These are phyloP conservation scores for Chloropsis cyanopogon DNA, from an alignment of 2,113 vertebrate species.

Conservation along the genomic window DNA sequence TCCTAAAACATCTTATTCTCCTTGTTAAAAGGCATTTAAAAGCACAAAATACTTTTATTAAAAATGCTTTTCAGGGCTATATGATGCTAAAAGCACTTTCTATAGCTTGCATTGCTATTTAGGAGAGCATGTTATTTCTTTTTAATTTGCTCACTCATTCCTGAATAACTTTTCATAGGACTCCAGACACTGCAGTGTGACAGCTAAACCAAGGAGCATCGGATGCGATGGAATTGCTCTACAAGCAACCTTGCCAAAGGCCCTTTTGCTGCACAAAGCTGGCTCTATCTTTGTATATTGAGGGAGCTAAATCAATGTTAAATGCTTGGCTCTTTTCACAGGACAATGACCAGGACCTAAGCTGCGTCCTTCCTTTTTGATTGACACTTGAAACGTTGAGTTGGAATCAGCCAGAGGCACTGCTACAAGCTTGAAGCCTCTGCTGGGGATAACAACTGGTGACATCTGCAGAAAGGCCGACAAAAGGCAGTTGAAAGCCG, in stretches of 20 bases:
- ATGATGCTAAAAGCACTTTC: constrained; percentile 72
- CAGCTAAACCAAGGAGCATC: constrained; percentile 87
- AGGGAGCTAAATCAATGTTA: constrained; percentile 94
- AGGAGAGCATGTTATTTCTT: constrained; percentile 77
- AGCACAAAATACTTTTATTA: constrained; percentile 60
- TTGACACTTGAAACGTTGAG: constrained; percentile 99
- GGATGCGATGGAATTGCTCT: constrained; percentile 86
- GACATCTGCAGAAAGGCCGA: constrained; percentile 97
- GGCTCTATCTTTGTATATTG: constrained; percentile 92
- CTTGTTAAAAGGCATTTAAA: constrained; percentile 64
- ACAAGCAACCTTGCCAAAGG: constrained; percentile 98
- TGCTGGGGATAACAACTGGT: constrained; percentile 97
- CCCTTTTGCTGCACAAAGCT: constrained; percentile 88
- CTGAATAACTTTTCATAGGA: constrained; percentile 83
- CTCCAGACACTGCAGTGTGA: constrained; percentile 86
- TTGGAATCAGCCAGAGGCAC: constrained; percentile 95
- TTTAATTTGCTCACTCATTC: constrained; percentile 85
- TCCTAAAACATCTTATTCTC: constrained; percentile 21
- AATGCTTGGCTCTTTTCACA: constrained; percentile 95
- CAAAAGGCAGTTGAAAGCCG: constrained; percentile 98
- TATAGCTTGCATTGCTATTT: constrained; percentile 75
- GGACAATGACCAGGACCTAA: constrained; percentile 96
- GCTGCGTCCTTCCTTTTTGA: constrained; percentile 90
- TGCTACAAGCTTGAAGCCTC: constrained; percentile 94
- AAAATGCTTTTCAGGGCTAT: constrained; percentile 78